Evolutionary conservation across 2,113 vertebrate genomes (phyloP).

Genomic region (Onychorhynchus coronatus): DNA sequence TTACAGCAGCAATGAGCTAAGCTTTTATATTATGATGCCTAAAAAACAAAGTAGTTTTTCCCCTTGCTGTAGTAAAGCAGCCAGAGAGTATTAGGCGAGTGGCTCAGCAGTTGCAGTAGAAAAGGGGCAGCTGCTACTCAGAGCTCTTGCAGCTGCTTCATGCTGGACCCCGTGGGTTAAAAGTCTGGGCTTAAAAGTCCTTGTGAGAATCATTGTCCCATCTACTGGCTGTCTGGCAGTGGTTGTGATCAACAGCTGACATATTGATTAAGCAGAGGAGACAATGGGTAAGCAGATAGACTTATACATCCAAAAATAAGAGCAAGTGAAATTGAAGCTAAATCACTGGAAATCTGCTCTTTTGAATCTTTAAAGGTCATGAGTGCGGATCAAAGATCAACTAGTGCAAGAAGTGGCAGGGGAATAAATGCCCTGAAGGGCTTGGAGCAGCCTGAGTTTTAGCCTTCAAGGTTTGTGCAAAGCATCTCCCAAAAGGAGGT

Average conservation of each 20-base stretch:
- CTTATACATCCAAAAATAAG: conserved; percentile 10
- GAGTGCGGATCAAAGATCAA: background rate
- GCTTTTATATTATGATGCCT: background rate
- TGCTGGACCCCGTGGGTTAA: conserved; percentile 29
- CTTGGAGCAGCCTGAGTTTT: background rate
- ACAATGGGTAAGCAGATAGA: background rate
- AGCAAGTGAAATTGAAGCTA: background rate
- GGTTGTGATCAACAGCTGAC: conserved; percentile 45
- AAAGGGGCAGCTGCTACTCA: conserved; percentile 51
- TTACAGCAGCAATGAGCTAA: background rate
- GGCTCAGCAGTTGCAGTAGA: background rate
- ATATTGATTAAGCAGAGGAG: conserved; percentile 35
- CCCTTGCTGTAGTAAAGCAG: background rate
- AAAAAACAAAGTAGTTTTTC: background rate
- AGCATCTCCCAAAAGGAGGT: conserved; percentile 12
- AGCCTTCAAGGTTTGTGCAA: background rate
- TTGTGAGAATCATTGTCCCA: conserved; percentile 53
- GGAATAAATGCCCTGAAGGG: background rate
- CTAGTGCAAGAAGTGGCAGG: background rate
- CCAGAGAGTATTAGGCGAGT: background rate
- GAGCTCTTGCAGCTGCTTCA: conserved; percentile 22
- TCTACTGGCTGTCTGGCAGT: conserved; percentile 38
- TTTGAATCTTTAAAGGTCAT: background rate
- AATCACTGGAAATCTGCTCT: background rate
- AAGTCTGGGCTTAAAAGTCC: conserved; percentile 54